Evolutionary conservation across 1,140 invertebrate genomes (phyloP), one percentile per base, ranked within the genome.

Genomic region (Drosophila asahinai): DNA sequence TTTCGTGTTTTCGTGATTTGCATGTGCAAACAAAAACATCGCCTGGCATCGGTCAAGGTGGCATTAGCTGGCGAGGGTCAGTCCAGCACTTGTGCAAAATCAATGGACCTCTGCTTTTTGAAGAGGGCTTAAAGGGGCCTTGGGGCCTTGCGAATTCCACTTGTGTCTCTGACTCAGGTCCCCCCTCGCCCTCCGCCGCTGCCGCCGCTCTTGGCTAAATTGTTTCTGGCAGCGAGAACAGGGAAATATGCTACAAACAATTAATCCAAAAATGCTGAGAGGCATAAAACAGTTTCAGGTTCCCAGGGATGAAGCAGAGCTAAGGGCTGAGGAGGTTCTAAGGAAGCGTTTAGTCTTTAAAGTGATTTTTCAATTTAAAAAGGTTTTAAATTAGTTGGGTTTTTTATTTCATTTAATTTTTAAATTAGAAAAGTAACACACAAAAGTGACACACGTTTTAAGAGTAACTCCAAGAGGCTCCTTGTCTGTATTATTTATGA

Each of bases 191-290:
- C 25, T 5, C 30, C 22, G 22, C 22, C 22, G 5, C n/a, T 11
- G 17, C 3, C 33, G 36, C 4, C 1, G 52, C 33, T 30, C 38
- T 61, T 61, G 25, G 25, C n/a, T 22, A n/a, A 49, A 70, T 36
- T 72, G 40, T 60, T 52, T 38, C 19, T 60, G 27, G 52, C 63
- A 65, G 36, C 43, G 68, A 33, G 43, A 40, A 48, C 51, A 48
- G 51, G 59, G 55, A 63, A 75, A 54, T 57, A 57, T 51, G 51
- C 58, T 52, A 66, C 58, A 73, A 76, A 74, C 70, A 76, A 76
- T 74, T 76, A 74, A 74, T 54, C 38, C 33, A 49, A 76, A 75
- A 74, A 43, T 64, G 49, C 70, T 27, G 42, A 74, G 72, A 58
- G 72, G 27, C 68, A 63, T 43, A 74, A 25, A 57, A 74, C 42